Percentiles rank a stretch among this genome's conserved stretches.
These are phyloP conservation scores for Pseudococcus viburni DNA, from an alignment of 2,888 invertebrate genomes.

Conservation along the genomic window DNA sequence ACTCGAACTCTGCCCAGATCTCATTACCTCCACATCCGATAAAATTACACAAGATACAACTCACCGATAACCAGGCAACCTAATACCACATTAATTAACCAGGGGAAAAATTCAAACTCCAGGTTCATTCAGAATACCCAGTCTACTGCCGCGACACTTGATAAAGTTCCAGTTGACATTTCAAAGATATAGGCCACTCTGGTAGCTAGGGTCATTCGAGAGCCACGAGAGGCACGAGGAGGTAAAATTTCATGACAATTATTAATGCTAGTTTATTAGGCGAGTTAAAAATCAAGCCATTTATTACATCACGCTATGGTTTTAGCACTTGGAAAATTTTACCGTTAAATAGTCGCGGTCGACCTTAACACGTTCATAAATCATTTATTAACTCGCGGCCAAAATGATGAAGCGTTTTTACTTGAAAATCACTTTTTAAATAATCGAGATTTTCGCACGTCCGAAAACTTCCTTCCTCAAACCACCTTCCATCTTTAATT, in stretches of 20 bases:
- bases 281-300: conserved; percentile 17
- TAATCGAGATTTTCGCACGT: background rate
- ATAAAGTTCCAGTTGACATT: background rate
- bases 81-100: background rate
- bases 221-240: background rate
- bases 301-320: conserved; percentile 38
- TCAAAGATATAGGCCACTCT: background rate
- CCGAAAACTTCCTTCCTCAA: background rate
- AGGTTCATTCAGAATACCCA: background rate
- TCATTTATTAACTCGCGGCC: conserved; percentile 10
- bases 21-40: background rate
- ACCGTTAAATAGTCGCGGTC: conserved; percentile 21
- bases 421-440: background rate
- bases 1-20: too few relatives aligned
- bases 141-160: background rate
- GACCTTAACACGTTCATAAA: conserved; percentile 39
- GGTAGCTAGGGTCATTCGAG: background rate
- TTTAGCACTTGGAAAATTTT: conserved; percentile 9
- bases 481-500: background rate
- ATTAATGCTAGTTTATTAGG: conserved; percentile 36
- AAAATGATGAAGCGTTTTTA: conserved; percentile 34
- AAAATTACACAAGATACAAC: background rate
- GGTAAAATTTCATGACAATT: conserved; percentile 1
- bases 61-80: background rate
- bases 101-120: background rate